Base-by-base conservation (phyloP, 2,113 vertebrate genomes). In the Rhegmatorhina hoffmannsi region DNA sequence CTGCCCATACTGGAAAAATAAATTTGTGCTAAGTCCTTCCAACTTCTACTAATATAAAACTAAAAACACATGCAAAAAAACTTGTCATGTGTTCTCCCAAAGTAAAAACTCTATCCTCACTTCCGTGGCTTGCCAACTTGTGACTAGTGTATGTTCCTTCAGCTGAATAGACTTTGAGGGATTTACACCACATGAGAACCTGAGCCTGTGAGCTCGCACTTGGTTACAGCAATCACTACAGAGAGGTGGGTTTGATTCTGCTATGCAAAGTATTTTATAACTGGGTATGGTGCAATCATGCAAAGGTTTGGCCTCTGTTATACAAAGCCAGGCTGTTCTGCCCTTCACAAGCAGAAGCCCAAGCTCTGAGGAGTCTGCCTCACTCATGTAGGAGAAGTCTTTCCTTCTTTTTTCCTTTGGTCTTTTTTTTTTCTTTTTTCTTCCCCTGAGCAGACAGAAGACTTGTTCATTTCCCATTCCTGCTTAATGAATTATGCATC, bases 401-500 rank as follows among this genome's bases (percentile, higher is more conserved):
- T 85, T 67, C 69, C 70, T 86, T 63, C 36, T 62, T 67, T 77
- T 85, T 66, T 23, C 6, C 70, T 77, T 84, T 14, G 52, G 64
- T 43, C 47, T 94, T 68, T 93, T 92, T 79, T 94, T 78, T 46
- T 69, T 52, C 26, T 52, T 26, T 52, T 52, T 52, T 52, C 68
- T 94, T 88, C 53, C 75, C 92, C 95, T 96, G 56, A 96, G 84
- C 83, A 94, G 90, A 94, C 86, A 95, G 92, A 95, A 96, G 92
- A 94, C 40, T 96, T 97, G 80, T 91, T 96, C 97, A 90, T 97
- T 98, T 97, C 90, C 96, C 94, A 96, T 96, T 95, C 90, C 87
- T 95, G 84, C 92, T 93, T 87, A 52, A 95, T 98, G 97, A 98
- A 98, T 98, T 98, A 98, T 98, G 98, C 81, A 98, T 97, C 86